A percentile compares a stretch with the other conserved stretches of the same genome.
Evolutionary conservation across 2,888 invertebrate genomes (phyloP).

Genomic region (Alloplasta piceator): DNA sequence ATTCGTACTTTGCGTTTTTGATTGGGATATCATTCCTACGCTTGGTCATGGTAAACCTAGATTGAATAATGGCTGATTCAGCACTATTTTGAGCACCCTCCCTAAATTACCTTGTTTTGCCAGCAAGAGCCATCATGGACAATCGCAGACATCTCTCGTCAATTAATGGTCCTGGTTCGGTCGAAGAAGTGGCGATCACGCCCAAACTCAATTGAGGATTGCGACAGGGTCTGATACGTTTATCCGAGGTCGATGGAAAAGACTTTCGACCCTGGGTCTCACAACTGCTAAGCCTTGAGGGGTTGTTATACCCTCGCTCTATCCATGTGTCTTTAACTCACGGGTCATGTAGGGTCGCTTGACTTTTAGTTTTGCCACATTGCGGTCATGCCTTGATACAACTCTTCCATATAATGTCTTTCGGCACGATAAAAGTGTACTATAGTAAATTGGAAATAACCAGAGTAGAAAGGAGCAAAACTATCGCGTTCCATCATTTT

Average conservation of each 20-base stretch:
- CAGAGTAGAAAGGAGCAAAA: conserved; percentile 26
- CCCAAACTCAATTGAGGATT: not conserved
- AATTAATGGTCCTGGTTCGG: too few relatives aligned
- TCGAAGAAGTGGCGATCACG: too few relatives aligned
- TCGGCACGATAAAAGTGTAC: conserved; percentile 20
- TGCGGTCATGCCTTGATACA: conserved; percentile 27
- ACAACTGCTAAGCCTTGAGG: conserved; percentile 7
- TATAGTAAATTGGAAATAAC: conserved; percentile 51
- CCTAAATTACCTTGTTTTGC: too few relatives aligned
- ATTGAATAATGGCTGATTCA: too few relatives aligned
- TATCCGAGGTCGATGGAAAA: conserved; percentile 51
- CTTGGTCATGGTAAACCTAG: too few relatives aligned
- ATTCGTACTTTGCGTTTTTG: too few relatives aligned
- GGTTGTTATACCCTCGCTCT: conserved; percentile 31
- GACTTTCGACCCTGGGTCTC: conserved; percentile 56
- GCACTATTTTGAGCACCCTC: too few relatives aligned
- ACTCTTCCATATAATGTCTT: conserved; percentile 21
- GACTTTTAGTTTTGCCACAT: conserved; percentile 61
- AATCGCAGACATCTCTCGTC: too few relatives aligned
- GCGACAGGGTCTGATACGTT: not conserved
- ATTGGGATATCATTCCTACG: too few relatives aligned
- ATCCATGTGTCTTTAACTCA: conserved; percentile 31
- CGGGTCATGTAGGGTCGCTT: conserved; percentile 61
- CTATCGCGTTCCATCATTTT: conserved; percentile 31
- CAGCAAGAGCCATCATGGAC: too few relatives aligned